phyloP scores from a whole-genome alignment of 1,140 invertebrate genomes.

The Lepidurus couesii region DNA sequence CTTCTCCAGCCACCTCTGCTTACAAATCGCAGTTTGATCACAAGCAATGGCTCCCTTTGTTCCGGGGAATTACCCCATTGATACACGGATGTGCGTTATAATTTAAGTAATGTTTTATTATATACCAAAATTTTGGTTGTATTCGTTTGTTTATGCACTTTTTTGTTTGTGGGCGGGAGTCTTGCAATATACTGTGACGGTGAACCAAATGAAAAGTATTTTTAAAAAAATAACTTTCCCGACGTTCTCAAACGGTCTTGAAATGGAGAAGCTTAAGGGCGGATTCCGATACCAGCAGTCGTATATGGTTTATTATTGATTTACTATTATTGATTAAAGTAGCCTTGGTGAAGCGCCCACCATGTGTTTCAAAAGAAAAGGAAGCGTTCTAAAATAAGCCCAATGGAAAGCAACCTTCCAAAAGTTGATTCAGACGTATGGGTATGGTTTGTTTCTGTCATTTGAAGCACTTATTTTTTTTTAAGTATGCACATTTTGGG shows the following conservation, averaged over 20 bases:
- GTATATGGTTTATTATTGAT: neutral
- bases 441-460: neutral
- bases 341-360: neutral
- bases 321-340: neutral
- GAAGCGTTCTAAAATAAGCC: neutral
- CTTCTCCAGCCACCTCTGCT: constrained; percentile 62
- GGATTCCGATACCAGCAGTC: neutral
- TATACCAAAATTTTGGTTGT: neutral
- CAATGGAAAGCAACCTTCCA: neutral
- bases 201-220: neutral
- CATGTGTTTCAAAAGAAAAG: neutral
- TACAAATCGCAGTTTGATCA: neutral
- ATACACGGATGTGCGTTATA: neutral
- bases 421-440: too few species aligned
- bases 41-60: neutral
- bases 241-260: neutral
- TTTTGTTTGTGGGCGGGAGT: constrained; percentile 10
- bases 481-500: neutral
- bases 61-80: neutral
- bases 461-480: neutral
- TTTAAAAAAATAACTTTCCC: too few species aligned
- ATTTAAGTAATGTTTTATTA: constrained; percentile 14
- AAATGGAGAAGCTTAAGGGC: neutral
- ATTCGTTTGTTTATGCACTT: constrained; percentile 5
- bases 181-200: constrained; percentile 14